Conservation (phyloP, 2,888 invertebrate species). For the Leptinotarsa juncta region DNA sequence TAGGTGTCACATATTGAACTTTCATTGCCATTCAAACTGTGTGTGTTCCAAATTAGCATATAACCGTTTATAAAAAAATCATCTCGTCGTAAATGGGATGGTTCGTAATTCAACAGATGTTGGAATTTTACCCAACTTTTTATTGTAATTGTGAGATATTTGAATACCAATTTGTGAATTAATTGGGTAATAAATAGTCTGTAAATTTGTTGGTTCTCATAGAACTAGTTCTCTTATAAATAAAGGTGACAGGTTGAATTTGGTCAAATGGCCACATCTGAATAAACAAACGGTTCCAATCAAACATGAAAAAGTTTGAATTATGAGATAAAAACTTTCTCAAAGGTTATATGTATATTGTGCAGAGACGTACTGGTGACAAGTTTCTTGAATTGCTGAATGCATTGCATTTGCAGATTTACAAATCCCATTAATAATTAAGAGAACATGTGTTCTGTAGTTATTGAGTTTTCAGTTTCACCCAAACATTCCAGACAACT, state of each 20-base stretch:
- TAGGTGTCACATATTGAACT: neutral
- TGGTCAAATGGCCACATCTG: slow-evolving; percentile 1
- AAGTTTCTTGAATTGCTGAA: neutral
- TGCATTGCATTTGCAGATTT: no score
- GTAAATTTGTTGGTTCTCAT: slow-evolving; percentile 11
- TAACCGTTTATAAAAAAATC: neutral
- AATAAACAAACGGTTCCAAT: neutral
- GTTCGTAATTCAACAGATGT: slow-evolving; percentile 15
- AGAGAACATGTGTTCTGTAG: no score
- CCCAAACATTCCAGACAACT: no score
- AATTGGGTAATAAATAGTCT: slow-evolving; percentile 20
- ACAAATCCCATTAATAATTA: no score
- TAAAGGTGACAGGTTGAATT: slow-evolving; percentile 12
- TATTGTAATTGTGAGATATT: slow-evolving; percentile 4
- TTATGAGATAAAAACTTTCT: slow-evolving; percentile 8
- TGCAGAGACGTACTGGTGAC: neutral
- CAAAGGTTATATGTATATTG: neutral
- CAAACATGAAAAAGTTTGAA: neutral
- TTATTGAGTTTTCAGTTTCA: no score
- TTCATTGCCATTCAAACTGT: neutral
- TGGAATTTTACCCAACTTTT: slow-evolving; percentile 3
- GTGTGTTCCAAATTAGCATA: slow-evolving; percentile 12
- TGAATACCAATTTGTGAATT: slow-evolving; percentile 13
- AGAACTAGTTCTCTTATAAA: slow-evolving; percentile 12
- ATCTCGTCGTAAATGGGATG: neutral